These are phyloP conservation scores for Poeciliopsis gracilis DNA, from an alignment of 2,797 vertebrate species.

Conservation along the genomic window DNA sequence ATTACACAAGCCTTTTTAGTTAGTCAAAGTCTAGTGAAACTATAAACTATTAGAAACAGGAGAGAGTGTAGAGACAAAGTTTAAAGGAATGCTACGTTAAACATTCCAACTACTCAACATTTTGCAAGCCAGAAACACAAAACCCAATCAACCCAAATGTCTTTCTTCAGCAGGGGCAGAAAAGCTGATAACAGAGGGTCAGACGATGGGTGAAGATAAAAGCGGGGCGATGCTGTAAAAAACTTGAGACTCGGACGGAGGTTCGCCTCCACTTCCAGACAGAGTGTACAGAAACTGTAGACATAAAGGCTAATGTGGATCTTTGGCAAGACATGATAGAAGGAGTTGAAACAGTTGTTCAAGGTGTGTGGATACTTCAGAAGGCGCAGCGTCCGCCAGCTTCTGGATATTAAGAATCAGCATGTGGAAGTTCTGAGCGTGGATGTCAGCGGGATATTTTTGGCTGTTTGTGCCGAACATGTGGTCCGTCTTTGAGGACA, in stretches of 20 bases:
- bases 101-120: too few species aligned
- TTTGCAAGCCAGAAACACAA: not conserved
- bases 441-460: constrained; percentile 48
- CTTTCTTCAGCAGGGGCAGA: not conserved
- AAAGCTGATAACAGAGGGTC: not conserved
- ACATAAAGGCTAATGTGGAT: not conserved
- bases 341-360: not conserved
- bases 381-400: not conserved
- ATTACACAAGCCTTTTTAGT: too few species aligned
- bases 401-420: constrained; percentile 5
- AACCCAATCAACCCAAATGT: not conserved
- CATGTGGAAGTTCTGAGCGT: constrained; percentile 13
- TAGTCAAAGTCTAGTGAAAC: too few species aligned
- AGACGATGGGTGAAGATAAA: not conserved
- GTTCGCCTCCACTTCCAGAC: not conserved
- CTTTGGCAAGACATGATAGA: not conserved
- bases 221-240: not conserved
- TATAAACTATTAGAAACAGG: too few species aligned
- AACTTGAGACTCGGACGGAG: too few species aligned
- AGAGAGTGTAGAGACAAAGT: too few species aligned
- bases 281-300: not conserved
- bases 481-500: constrained; percentile 56
- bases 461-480: constrained; percentile 62
- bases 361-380: not conserved
- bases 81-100: too few species aligned